A percentile compares a stretch with the other conserved stretches of the same genome.
phyloP scores from a whole-genome alignment of 2,113 vertebrate species.

The Eira barbara region DNA sequence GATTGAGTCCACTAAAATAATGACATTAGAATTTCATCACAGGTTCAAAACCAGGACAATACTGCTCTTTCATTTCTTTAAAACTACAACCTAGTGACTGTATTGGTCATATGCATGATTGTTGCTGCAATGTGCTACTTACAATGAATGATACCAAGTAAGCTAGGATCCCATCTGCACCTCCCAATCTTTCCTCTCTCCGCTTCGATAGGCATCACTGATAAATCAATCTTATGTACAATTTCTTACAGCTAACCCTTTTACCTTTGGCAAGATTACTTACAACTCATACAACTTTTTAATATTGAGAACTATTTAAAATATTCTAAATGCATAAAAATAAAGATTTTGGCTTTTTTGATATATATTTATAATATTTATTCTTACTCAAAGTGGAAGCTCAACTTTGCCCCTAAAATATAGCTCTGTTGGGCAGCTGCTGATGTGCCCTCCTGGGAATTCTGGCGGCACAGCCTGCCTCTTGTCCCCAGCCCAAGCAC shows the following conservation, averaged over 20 bases:
- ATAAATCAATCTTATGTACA: slow-evolving; percentile 91
- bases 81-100: slow-evolving; percentile 80
- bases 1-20: slow-evolving; percentile 78
- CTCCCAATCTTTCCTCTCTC: slow-evolving; percentile 63
- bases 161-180: slow-evolving; percentile 76
- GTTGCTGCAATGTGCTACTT: slow-evolving; percentile 85
- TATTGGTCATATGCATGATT: slow-evolving; percentile 81
- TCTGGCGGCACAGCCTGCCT: slow-evolving; percentile 56
- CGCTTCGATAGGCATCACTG: slow-evolving; percentile 84
- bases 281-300: slow-evolving; percentile 94
- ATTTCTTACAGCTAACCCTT: slow-evolving; percentile 91
- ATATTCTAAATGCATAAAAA: slow-evolving; percentile 99
- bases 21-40: slow-evolving; percentile 74
- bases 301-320: slow-evolving; percentile 99
- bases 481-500: not conserved
- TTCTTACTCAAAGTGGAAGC: slow-evolving; percentile 88
- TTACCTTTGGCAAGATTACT: slow-evolving; percentile 99
- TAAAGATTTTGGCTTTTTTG: slow-evolving; percentile 99
- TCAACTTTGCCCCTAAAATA: slow-evolving; percentile 82
- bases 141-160: slow-evolving; percentile 80
- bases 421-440: slow-evolving; percentile 76
- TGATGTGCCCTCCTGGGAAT: slow-evolving; percentile 37
- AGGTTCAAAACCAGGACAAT: slow-evolving; percentile 83
- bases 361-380: slow-evolving; percentile 88
- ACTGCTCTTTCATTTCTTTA: slow-evolving; percentile 81